Conservation (phyloP, 2,113 vertebrate genomes). For the Brachypteracias leptosomus region DNA sequence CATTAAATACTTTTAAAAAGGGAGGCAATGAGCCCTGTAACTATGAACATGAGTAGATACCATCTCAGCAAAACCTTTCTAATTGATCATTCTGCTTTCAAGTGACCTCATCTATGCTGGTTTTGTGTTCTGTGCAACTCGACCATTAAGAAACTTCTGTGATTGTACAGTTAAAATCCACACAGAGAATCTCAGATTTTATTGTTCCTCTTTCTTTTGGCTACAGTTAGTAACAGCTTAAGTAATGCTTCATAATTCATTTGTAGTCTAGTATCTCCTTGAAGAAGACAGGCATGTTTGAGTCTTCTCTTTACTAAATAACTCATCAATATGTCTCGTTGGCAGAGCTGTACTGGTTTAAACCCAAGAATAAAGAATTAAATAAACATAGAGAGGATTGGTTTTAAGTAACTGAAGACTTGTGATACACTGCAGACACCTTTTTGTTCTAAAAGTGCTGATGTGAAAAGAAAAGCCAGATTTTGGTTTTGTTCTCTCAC, state of each 20-base stretch:
- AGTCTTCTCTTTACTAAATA: neutral
- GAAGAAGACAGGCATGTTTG: neutral
- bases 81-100: neutral
- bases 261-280: neutral
- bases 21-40: neutral
- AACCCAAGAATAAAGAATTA: neutral
- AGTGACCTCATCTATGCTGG: neutral
- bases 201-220: constrained; percentile 10
- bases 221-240: neutral
- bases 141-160: neutral
- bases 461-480: neutral
- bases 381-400: neutral
- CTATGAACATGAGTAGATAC: neutral
- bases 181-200: neutral
- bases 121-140: neutral
- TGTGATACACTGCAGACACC: neutral
- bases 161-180: neutral
- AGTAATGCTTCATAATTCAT: neutral
- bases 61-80: neutral
- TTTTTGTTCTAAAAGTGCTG: neutral
- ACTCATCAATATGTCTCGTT: neutral
- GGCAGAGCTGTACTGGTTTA: neutral
- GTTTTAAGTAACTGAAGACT: neutral
- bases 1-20: neutral
- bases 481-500: neutral